A percentile compares a stretch with the other conserved stretches of the same genome.
Conservation (phyloP, 1,140 invertebrate species). For the Ceratina australensis region DNA sequence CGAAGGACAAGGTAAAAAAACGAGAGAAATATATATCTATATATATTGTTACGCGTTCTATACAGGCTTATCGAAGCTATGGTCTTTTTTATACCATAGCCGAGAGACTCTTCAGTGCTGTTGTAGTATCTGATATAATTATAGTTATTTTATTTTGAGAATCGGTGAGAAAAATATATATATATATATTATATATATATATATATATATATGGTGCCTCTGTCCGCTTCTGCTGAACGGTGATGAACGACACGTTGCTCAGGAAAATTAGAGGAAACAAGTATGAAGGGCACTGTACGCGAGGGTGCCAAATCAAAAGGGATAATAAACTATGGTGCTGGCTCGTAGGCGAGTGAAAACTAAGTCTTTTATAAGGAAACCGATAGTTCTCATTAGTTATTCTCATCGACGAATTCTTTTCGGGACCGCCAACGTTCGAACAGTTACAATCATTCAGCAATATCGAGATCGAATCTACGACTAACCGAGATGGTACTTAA, state of each 20-base stretch:
- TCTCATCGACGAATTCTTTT: constrained; percentile 30
- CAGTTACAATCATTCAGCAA: constrained; percentile 45
- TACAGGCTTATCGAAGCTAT: constrained; percentile 6
- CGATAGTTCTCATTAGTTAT: constrained; percentile 19
- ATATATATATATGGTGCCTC: no score
- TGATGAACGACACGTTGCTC: constrained; percentile 49
- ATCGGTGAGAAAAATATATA: constrained; percentile 37
- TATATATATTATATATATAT: no score
- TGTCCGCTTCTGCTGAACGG: constrained; percentile 45
- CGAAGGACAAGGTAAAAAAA: constrained; percentile 16
- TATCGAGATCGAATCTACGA: constrained; percentile 20
- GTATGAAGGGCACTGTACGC: constrained; percentile 38
- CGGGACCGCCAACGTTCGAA: constrained; percentile 15
- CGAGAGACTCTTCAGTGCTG: neutral
- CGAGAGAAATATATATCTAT: neutral
- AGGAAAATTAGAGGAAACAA: constrained; percentile 49
- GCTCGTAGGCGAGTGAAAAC: constrained; percentile 27
- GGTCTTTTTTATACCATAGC: neutral
- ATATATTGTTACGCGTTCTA: constrained; percentile 1
- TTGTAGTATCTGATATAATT: constrained; percentile 10
- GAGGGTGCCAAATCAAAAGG: constrained; percentile 54
- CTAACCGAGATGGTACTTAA: constrained; percentile 1
- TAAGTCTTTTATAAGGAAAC: constrained; percentile 38
- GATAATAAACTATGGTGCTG: constrained; percentile 40
- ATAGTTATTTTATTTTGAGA: constrained; percentile 20